phyloP scores from a whole-genome alignment of 2,113 vertebrate species.

The Leucopternis melanops region DNA sequence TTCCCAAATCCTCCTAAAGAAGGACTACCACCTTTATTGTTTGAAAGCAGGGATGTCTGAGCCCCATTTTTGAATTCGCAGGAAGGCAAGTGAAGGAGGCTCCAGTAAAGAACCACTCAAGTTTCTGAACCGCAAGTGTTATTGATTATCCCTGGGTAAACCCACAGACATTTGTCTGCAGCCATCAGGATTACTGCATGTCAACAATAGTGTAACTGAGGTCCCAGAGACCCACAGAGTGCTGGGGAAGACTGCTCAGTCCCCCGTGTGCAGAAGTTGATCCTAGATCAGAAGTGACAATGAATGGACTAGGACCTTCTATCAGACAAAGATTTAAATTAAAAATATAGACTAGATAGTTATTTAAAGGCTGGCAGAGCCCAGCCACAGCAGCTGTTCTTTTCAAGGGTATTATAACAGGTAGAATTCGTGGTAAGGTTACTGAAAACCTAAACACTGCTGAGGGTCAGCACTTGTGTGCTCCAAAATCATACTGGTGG shows the following conservation, averaged over 20 bases:
- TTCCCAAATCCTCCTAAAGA: not conserved
- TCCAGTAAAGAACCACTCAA: not conserved
- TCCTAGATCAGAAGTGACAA: not conserved
- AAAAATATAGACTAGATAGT: not conserved
- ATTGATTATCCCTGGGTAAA: not conserved
- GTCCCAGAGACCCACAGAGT: not conserved
- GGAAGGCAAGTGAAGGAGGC: not conserved
- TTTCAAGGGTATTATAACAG: not conserved
- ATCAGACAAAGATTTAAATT: not conserved
- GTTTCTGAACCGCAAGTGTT: not conserved
- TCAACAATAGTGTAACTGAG: not conserved
- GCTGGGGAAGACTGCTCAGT: not conserved
- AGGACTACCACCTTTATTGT: not conserved
- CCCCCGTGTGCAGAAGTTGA: rapidly evolving
- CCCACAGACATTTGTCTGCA: not conserved
- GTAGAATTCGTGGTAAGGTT: not conserved
- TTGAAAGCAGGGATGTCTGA: not conserved
- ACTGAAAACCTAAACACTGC: not conserved
- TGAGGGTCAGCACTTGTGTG: not conserved
- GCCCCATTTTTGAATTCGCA: not conserved
- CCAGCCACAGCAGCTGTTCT: not conserved
- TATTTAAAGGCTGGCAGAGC: not conserved
- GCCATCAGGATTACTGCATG: not conserved
- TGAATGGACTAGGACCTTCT: not conserved
- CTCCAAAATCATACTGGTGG: not conserved